These are phyloP conservation scores for Myotis planiceps DNA, from an alignment of 2,797 vertebrate genomes.

Conservation along the genomic window DNA sequence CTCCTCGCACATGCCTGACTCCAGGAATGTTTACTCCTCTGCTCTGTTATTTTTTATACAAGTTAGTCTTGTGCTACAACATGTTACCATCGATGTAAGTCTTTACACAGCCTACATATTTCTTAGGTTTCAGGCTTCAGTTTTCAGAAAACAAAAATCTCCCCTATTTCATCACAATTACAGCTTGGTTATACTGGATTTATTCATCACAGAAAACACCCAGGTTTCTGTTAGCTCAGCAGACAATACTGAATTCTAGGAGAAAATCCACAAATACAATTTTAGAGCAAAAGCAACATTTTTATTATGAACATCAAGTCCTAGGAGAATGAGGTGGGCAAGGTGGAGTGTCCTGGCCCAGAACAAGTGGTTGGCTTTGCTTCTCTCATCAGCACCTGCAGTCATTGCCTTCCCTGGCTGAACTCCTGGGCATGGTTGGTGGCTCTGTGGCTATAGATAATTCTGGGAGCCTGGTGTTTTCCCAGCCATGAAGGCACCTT, in stretches of 20 bases:
- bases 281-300: constrained; percentile 31
- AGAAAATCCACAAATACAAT: neutral
- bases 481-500: neutral
- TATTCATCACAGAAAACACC: neutral
- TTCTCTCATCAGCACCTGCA: neutral
- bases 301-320: neutral
- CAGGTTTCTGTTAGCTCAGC: neutral
- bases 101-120: neutral
- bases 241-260: neutral
- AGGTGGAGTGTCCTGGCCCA: neutral
- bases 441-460: neutral
- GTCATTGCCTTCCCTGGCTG: neutral
- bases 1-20: neutral
- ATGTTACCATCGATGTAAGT: neutral
- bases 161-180: neutral
- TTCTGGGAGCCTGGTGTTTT: neutral
- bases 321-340: neutral
- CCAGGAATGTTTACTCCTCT: neutral
- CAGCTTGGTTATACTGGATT: neutral
- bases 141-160: constrained; percentile 12
- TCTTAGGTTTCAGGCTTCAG: neutral
- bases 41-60: neutral
- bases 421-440: neutral
- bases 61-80: neutral
- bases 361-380: neutral